Evolutionary conservation across 1,140 invertebrate genomes (phyloP), one percentile per base, ranked within the genome.

Genomic region (Phthorimaea operculella): DNA sequence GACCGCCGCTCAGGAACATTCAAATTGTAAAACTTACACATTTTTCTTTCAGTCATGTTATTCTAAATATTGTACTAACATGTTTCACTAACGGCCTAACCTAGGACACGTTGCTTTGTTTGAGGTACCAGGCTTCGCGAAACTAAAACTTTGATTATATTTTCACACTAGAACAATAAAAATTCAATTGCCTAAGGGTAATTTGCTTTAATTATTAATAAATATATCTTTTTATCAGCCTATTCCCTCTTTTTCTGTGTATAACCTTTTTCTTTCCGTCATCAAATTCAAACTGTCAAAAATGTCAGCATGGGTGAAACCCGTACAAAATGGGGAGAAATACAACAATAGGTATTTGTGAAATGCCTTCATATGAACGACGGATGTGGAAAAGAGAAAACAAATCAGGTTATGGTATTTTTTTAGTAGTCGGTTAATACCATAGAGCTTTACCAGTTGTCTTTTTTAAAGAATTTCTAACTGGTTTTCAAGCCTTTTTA

Each of bases 201-300:
- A 67, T 63, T 66, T 44, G 64, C 67, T 74, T 70, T 71, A 50
- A 12, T 50, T 50, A 50, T 50, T 33, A 67, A 63, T 72, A 68
- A 68, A 59, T 68, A 65, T 68, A 70, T 68, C 64, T 60, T 70
- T 47, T 72, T 69, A 58, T 78, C 76, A 80, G 67, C 72, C 72
- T 79, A 82, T 84, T 79, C 72, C 74, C 67, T 79, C 73, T 79
- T 81, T 79, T 79, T 76, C 79, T 78, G 73, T 82, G 63, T 81
- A 75, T 84, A 84, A 84, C 81, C 81, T 84, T 82, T 79, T 81
- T 82, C 81, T 82, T 79, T 80, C 80, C 76, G 79, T 83, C 79
- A 83, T 83, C 79, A 83, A 82, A 80, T 80, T 78, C 70, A 76
- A 83, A 83, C 72, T 82, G 76, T 79, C 77, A 82, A 68, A 66